phyloP scores from a whole-genome alignment of 2,113 vertebrate genomes.

The Oreochromis tanganicae region DNA sequence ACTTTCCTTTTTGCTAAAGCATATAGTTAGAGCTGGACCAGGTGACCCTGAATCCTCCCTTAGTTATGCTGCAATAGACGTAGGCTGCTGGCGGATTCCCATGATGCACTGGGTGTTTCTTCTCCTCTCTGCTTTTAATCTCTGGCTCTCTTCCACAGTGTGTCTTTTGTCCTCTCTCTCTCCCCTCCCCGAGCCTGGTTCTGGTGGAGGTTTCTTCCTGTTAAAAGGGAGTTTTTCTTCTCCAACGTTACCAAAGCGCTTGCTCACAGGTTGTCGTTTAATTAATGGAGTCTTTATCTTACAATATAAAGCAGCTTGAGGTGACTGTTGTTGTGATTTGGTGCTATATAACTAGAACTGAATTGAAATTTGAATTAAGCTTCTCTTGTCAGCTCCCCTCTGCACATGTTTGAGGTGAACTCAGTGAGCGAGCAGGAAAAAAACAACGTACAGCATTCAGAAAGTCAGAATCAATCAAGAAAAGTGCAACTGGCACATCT shows the following conservation, averaged over 20 bases:
- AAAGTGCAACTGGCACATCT: background rate
- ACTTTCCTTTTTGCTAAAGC: too few relatives aligned
- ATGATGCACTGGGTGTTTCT: background rate
- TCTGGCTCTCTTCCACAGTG: too few relatives aligned
- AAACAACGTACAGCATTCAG: rapidly evolving
- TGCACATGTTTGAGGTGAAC: background rate
- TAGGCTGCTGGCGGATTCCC: background rate
- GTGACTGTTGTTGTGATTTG: background rate
- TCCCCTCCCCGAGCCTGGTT: too few relatives aligned
- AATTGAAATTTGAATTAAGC: background rate
- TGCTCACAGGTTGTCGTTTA: background rate
- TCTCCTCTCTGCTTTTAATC: background rate
- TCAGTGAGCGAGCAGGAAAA: background rate
- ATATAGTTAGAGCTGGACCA: too few relatives aligned
- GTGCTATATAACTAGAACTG: background rate
- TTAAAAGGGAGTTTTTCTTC: background rate
- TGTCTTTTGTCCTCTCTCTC: background rate
- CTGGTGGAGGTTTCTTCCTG: background rate
- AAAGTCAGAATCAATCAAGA: background rate
- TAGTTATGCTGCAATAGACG: rapidly evolving
- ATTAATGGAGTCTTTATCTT: background rate
- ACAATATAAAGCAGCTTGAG: background rate
- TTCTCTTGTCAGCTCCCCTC: background rate
- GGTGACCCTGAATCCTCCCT: background rate
- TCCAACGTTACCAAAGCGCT: background rate